Evolutionary conservation across 2,888 invertebrate genomes (phyloP), one percentile per base, ranked within the genome.

Genomic region (Trichogramma evanescens): DNA sequence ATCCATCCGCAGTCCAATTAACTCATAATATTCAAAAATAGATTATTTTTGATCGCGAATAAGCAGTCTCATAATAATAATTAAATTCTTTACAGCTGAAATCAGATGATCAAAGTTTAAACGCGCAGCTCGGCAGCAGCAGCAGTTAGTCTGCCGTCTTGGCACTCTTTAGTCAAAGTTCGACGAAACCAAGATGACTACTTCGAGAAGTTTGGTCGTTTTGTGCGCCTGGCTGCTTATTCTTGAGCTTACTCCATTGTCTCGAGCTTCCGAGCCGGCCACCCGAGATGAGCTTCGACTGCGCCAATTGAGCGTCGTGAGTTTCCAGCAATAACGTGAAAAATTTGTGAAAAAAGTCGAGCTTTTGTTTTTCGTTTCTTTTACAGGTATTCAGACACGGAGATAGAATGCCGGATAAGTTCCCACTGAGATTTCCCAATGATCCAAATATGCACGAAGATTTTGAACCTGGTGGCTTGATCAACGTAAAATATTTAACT

Each of bases 391-490:
- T 65, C 58, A 48, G 65, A 8, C 65, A 65, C 46, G 65, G 63
- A 40, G 65, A 63, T 44, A 56, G 65, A 7, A 50, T 44, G 4
- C 65, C 65, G 48, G 58, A 59, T 44, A 43, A 43, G 0, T 61
- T 50, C 48, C 64, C 61, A 7, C 7, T 51, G 50, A 52, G 55
- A 2, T 59, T 59, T 10, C 65, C 65, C 49, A 65, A 63, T 54
- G 65, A 65, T 9, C 65, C 65, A 3, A 26, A 65, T 56, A 59
- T 65, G 61, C 4, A 52, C 26, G 6, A 53, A 3, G 10, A 49
- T 42, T 58, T 58, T 40, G 39, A 54, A 8, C 63, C 63, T 3
- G 87, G 86, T 65, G 83, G 86, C 53, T 75, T 89, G 46, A 87
- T 87, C 0, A 83, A 83, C 68, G 88, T 86, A 77, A 62, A 48